Evolutionary conservation across 2,888 invertebrate species (phyloP), one percentile per base, ranked within the genome.

Genomic region (Operophtera brumata): DNA sequence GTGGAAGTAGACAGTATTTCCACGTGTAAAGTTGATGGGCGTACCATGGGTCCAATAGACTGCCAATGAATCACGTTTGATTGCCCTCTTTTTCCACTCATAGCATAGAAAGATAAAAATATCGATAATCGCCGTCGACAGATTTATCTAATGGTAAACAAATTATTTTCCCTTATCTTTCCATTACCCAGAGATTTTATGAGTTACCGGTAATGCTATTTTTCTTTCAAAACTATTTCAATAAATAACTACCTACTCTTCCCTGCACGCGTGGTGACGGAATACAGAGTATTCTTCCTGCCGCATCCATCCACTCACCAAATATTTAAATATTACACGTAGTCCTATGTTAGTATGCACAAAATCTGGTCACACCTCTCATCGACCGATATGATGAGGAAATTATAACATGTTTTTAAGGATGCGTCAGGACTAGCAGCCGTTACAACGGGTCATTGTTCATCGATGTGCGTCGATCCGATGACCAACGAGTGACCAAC

Each of bases 391-490:
- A 42, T 47, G 30, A 39, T 39, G 25, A 47, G 34, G 47, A 55
- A 50, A 47, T 43, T 13, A 47, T 47, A 55, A 37, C 47, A 50
- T 43, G 1, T 34, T 37, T 42, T 43, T 32, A 55, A 55, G 46
- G 32, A 32, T 13, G 37, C 36, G 0, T 47, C 11, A 34, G 28
- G 34, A 34, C 26, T 34, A 6, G 13, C 26, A 46, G 12, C 34
- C 34, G 41, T 47, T 39, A 26, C 30, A 39, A 4, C 14, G 8
- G 14, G 12, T 12, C 8, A 2, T 37, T 10, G 10, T 20, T 20
- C 20, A n/a, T 39, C 20, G n/a, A 20, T 39, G 2, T 20, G n/a
- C 10, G 4, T 39, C 6, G 8, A 1, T 13, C 8, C 12, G 36
- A 37, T 37, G 1, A 14, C 14, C 6, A 37, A 13, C 7, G 0